A percentile compares a stretch with the other conserved stretches of the same genome.
phyloP scores from a whole-genome alignment of 2,113 vertebrate genomes.

The Hyperopisus bebe region DNA sequence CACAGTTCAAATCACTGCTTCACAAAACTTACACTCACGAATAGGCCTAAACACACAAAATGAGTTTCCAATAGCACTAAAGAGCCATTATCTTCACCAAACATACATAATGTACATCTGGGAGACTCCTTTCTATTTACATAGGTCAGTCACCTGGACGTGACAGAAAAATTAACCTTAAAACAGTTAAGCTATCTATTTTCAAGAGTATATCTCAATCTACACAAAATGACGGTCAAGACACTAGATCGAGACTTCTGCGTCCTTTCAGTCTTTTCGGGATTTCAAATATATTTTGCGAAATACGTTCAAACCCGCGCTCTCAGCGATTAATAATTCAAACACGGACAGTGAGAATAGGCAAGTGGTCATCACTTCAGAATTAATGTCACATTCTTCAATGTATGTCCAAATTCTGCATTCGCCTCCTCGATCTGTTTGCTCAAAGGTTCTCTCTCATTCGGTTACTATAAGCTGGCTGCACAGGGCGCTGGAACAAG shows the following conservation, averaged over 20 bases:
- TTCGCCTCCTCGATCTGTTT: conserved; percentile 58
- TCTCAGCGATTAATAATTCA: background rate
- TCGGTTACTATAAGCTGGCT: conserved; percentile 70
- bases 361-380: conserved; percentile 18
- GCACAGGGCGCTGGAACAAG: conserved; percentile 76
- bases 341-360: background rate
- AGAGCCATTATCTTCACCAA: conserved; percentile 32
- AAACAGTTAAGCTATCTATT: background rate
- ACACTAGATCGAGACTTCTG: background rate
- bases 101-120: conserved; percentile 27
- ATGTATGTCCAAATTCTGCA: background rate
- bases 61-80: conserved; percentile 42
- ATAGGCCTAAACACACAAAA: conserved; percentile 47
- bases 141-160: conserved; percentile 12
- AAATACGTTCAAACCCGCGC: background rate
- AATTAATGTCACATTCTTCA: conserved; percentile 7
- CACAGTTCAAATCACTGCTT: conserved; percentile 66
- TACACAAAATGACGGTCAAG: background rate
- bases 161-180: background rate
- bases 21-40: conserved; percentile 56
- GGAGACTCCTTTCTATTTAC: conserved; percentile 8
- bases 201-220: conserved; percentile 9
- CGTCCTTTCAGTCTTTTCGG: background rate
- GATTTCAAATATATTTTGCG: background rate
- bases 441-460: conserved; percentile 23